Evolutionary conservation across 2,797 vertebrate genomes (phyloP).

Genomic region (Rhinogobio ventralis): DNA sequence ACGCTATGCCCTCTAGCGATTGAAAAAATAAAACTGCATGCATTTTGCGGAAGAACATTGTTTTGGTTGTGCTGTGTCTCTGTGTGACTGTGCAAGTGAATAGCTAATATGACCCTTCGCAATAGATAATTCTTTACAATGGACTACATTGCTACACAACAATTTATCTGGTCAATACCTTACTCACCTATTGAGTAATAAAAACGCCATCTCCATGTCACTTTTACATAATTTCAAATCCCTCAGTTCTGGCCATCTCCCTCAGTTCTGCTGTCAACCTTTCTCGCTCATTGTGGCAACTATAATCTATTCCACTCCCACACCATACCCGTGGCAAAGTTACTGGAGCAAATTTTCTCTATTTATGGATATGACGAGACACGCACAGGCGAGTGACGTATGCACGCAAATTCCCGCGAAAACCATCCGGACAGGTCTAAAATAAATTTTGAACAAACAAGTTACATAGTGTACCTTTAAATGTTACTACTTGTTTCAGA

Average conservation of each 20-base stretch:
- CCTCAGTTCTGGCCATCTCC: not conserved
- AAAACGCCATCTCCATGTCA: accelerated
- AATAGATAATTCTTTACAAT: not conserved
- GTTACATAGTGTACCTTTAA: no score
- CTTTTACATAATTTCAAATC: not conserved
- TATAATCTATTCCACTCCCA: no score
- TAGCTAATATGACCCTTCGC: not conserved
- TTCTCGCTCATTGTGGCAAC: not conserved
- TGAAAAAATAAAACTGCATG: not conserved
- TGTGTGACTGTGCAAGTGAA: not conserved
- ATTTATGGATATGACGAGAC: not conserved
- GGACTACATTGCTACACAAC: no score
- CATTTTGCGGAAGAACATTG: not conserved
- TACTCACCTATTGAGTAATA: not conserved
- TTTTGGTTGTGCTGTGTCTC: not conserved
- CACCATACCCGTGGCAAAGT: no score
- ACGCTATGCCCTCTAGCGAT: not conserved
- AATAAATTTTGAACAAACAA: not conserved
- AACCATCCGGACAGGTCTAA: no score
- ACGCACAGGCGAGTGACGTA: not conserved
- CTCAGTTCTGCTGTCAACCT: not conserved
- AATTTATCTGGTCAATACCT: not conserved
- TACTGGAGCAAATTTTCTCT: no score
- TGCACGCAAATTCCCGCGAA: not conserved
- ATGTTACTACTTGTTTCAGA: no score